These are phyloP conservation scores for Notolabrus celidotus DNA, from an alignment of 2,797 vertebrate species.

Conservation along the genomic window DNA sequence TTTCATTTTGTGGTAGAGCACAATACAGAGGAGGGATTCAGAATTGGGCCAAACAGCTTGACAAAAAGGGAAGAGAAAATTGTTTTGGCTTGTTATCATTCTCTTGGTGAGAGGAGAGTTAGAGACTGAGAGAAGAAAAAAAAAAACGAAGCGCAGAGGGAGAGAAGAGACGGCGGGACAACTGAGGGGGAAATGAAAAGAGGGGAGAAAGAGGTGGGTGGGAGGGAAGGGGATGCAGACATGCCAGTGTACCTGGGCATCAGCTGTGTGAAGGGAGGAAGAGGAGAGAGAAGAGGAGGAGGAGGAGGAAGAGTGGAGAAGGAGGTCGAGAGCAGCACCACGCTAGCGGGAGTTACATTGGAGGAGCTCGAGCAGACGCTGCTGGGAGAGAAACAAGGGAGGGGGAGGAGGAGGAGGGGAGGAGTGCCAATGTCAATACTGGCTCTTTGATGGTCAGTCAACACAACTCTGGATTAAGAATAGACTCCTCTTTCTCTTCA, in stretches of 20 bases:
- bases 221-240: constrained; percentile 61
- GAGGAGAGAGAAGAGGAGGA: constrained; percentile 82
- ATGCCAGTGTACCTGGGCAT: constrained; percentile 84
- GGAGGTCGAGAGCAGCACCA: constrained; percentile 86
- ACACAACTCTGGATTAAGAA: constrained; percentile 38
- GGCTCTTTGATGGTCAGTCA: constrained; percentile 40
- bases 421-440: constrained; percentile 56
- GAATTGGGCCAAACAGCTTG: constrained; percentile 40
- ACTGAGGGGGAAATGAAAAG: constrained; percentile 20
- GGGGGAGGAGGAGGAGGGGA: constrained; percentile 16
- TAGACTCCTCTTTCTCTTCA: constrained; percentile 3
- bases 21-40: constrained; percentile 18
- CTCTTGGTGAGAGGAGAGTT: constrained; percentile 13
- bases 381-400: constrained; percentile 72
- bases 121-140: neutral
- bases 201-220: neutral
- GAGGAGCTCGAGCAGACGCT: constrained; percentile 81
- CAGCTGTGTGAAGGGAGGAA: constrained; percentile 81
- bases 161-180: constrained; percentile 19
- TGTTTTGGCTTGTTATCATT: constrained; percentile 33
- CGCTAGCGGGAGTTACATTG: constrained; percentile 83
- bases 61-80: constrained; percentile 10
- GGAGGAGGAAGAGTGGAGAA: constrained; percentile 85
- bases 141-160: constrained; percentile 11
- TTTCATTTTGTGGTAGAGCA: constrained; percentile 17